Evolutionary conservation across 2,113 vertebrate genomes (phyloP), one percentile per base, ranked within the genome.

Genomic region (Sapayoa aenigma): DNA sequence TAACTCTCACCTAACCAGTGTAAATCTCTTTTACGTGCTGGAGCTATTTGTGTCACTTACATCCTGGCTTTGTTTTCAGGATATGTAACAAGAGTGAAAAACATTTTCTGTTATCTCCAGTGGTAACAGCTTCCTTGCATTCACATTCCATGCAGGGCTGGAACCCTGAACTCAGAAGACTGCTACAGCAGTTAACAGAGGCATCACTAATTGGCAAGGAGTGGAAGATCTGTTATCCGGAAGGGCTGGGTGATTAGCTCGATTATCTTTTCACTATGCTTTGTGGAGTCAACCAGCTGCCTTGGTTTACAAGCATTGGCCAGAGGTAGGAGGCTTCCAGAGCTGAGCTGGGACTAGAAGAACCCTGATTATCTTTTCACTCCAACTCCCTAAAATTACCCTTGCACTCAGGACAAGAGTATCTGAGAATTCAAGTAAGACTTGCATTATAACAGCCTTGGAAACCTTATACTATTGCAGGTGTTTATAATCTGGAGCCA

Each of bases 51-150:
- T 11, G 66, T 94, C 86, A 89, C 73, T 65, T 47, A 91, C 90
- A 96, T 94, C 92, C 94, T 95, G 90, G 85, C 90, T 96, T 97
- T 97, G 94, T 96, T 96, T 89, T 88, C 49, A 81, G 94, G 73
- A 90, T 9, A 7, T 13, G 14, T 24, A 87, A 88, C 41, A 84
- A 84, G 53, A 90, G 10, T 3, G 28, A 86, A 88, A 95, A 95
- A 90, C 60, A 96, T 92, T 88, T 90, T 86, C 68, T 91, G 74
- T 89, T 95, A 84, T 95, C 87, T 94, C 28, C 80, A 78, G 49
- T 2, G 9, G 65, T 72, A 92, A 90, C 16, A 78, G 84, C 73
- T 96, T 96, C 90, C 94, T 96, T 86, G 79, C 76, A 96, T 93
- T 94, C 90, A 96, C 59, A n/a, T 15, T 62, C 0, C 3, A 55